A percentile compares a stretch with the other conserved stretches of the same genome.
Conservation (phyloP, 2,888 invertebrate species). For the Ashinkailepas kermadecensis region DNA sequence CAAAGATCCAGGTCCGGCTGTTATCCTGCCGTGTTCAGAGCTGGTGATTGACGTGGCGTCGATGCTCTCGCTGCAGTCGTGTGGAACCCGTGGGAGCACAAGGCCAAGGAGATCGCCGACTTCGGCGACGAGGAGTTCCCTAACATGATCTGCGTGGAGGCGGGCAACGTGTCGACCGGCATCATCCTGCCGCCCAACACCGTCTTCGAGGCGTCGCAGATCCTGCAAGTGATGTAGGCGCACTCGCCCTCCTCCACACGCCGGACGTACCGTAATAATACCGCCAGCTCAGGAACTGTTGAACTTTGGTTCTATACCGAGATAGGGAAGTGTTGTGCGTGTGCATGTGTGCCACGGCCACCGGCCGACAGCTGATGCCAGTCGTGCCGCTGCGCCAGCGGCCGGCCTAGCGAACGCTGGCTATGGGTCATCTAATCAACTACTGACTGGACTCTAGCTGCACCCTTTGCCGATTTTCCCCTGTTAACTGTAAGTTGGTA, state of each 20-base stretch:
- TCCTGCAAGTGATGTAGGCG: constrained; percentile 60
- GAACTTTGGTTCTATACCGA: background rate
- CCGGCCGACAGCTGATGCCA: no score
- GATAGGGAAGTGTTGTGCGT: background rate
- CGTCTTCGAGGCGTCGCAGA: constrained; percentile 85
- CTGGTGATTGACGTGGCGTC: background rate
- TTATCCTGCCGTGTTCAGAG: background rate
- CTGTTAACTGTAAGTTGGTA: background rate
- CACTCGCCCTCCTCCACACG: constrained; percentile 22
- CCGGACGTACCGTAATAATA: background rate
- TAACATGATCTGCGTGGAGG: constrained; percentile 93
- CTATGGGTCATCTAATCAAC: background rate
- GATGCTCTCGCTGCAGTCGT: constrained; percentile 53
- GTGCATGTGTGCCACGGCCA: background rate
- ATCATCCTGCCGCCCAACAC: constrained; percentile 81
- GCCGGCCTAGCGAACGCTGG: background rate
- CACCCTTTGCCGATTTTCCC: background rate
- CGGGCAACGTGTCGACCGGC: constrained; percentile 80
- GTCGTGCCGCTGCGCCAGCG: no score
- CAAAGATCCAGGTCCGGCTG: no score
- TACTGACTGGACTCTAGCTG: background rate
- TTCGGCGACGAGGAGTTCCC: constrained; percentile 96
- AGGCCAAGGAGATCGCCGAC: constrained; percentile 84
- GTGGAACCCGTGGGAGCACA: constrained; percentile 95
- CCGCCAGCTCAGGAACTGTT: constrained; percentile 18